Base-by-base conservation (phyloP, 1,140 invertebrate species). In the Epicauta chinensis region DNA sequence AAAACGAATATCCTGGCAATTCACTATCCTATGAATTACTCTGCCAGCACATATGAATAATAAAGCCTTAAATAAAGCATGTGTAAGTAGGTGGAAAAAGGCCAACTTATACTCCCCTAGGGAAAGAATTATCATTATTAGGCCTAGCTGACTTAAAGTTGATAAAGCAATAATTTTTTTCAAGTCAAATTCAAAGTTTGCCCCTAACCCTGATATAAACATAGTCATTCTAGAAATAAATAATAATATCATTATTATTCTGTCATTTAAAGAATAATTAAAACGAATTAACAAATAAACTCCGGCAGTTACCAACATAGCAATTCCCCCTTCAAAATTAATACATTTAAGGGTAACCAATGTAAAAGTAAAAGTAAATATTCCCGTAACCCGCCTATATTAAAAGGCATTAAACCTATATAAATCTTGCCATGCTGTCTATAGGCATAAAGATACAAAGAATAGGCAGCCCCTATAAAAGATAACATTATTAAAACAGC, bases 141-240 rank as follows among this genome's bases (percentile, higher is more conserved):
- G 73, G 0, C 80, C 77, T 70, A 85, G 73, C 59, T 86, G 81
- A 12, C 80, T 82, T 69, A 85, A 75, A 43, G 82, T 85, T 6
- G 83, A 84, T 55, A 82, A 72, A 67, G 81, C 82, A 82, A 84
- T 81, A 78, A 82, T 78, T 73, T 81, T 82, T 69, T 81, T 81
- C 63, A 82, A 75, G 75, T 83, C 78, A 76, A 71, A 75, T 55
- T 82, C 79, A 76, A 75, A 77, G 73, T 74, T 77, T 56, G 78
- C 77, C 0, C 71, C 64, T 59, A 81, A 55, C 0, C 78, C 76
- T 6, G 78, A 69, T 65, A 81, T 78, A 72, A 82, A 76, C 71
- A 82, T 80, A 9, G 79, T 82, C 59, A 76, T 59, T 2, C 67
- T 66, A 42, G 69, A 65, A 65, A 75, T 63, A 66, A 71, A 74